Evolutionary conservation across 2,113 vertebrate genomes (phyloP).

Genomic region (Osmerus eperlanus): DNA sequence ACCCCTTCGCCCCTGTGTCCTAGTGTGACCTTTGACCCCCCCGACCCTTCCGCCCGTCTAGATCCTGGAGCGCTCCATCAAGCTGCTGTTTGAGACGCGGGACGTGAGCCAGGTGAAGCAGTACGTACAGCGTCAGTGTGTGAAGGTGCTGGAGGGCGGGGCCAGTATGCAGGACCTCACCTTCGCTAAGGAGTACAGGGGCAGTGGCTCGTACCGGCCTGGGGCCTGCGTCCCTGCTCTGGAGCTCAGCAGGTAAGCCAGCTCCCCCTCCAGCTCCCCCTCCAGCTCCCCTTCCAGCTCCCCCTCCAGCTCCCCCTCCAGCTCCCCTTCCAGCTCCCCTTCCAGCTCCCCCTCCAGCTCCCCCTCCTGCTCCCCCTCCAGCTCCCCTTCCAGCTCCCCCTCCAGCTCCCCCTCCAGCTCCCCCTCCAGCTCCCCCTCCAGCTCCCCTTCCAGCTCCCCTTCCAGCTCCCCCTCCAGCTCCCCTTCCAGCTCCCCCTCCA

Average conservation of each 20-base stretch:
- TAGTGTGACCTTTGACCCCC: conserved; percentile 5
- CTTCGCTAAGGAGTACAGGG: conserved; percentile 97
- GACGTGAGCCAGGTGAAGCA: conserved; percentile 97
- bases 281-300: too few relatives aligned
- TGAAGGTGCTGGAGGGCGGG: conserved; percentile 89
- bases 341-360: too few relatives aligned
- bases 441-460: too few relatives aligned
- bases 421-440: too few relatives aligned
- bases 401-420: too few relatives aligned
- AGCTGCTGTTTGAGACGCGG: conserved; percentile 96
- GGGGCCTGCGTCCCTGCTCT: conserved; percentile 93
- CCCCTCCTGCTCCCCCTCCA: too few relatives aligned
- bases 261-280: too few relatives aligned
- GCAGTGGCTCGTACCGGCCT: conserved; percentile 84
- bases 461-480: too few relatives aligned
- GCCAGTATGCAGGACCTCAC: conserved; percentile 96
- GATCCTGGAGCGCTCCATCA: conserved; percentile 96
- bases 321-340: too few relatives aligned
- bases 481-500: too few relatives aligned
- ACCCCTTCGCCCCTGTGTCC: not conserved
- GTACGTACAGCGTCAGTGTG: conserved; percentile 91
- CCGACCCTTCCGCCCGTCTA: conserved; percentile 45
- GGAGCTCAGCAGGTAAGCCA: conserved; percentile 89
- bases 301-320: too few relatives aligned
- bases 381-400: too few relatives aligned